Evolutionary conservation across 1,140 invertebrate genomes (phyloP).

Genomic region (Drosophila bocki): DNA sequence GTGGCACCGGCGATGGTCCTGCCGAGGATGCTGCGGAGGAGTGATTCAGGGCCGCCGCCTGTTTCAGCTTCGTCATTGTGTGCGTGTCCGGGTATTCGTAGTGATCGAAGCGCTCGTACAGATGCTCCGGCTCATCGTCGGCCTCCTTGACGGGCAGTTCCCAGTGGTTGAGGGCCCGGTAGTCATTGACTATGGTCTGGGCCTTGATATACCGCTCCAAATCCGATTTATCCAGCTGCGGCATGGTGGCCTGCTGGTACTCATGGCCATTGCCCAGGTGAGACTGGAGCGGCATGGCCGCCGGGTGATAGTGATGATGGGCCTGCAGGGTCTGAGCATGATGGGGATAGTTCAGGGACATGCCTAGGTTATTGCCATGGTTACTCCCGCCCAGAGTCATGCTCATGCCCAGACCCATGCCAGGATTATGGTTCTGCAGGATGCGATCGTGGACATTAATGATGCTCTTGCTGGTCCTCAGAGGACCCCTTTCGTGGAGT

Average conservation of each 20-base stretch:
- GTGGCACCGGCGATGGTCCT: constrained; percentile 17
- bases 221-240: constrained; percentile 82
- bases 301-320: constrained; percentile 57
- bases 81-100: constrained; percentile 84
- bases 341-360: constrained; percentile 74
- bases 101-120: constrained; percentile 85
- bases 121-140: constrained; percentile 82
- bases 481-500: constrained; percentile 68
- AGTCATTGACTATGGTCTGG: constrained; percentile 82
- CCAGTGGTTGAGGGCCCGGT: constrained; percentile 83
- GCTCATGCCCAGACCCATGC: constrained; percentile 64
- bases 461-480: constrained; percentile 79
- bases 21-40: constrained; percentile 32
- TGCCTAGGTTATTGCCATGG: constrained; percentile 53
- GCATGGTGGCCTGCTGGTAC: constrained; percentile 78
- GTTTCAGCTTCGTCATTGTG: constrained; percentile 78
- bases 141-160: constrained; percentile 81
- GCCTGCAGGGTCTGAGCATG: constrained; percentile 74
- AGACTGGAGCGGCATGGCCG: constrained; percentile 67
- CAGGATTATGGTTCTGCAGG: constrained; percentile 71
- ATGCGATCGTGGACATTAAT: constrained; percentile 83
- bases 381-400: constrained; percentile 61
- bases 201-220: constrained; percentile 83
- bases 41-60: constrained; percentile 55
- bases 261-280: constrained; percentile 55